These are phyloP conservation scores for Thalassaphorura encarpata DNA, from an alignment of 1,140 invertebrate genomes.

Conservation along the genomic window DNA sequence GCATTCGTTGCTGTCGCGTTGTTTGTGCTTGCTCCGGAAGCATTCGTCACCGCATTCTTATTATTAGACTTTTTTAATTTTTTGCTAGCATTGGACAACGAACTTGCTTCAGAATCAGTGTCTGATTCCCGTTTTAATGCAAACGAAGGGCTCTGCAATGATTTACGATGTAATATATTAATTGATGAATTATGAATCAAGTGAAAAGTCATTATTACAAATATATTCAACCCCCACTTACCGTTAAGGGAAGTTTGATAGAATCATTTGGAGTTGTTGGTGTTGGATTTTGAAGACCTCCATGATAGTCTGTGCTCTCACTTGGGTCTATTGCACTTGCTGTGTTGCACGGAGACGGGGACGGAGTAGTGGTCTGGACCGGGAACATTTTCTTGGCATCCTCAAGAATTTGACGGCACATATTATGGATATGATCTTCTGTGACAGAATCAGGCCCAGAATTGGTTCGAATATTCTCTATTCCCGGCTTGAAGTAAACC, in stretches of 20 bases:
- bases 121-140: slow-evolving; percentile 46
- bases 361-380: slow-evolving; percentile 22
- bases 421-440: slow-evolving; percentile 60
- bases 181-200: background rate
- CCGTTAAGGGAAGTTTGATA: slow-evolving; percentile 26
- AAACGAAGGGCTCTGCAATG: slow-evolving; percentile 43
- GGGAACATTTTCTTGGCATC: slow-evolving; percentile 61
- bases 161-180: background rate
- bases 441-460: slow-evolving; percentile 59
- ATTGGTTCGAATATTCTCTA: slow-evolving; percentile 65
- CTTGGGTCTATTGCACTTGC: slow-evolving; percentile 28
- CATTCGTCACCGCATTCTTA: too few relatives aligned
- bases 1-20: slow-evolving; percentile 14
- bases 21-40: slow-evolving; percentile 14
- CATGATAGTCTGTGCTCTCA: slow-evolving; percentile 24
- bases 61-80: slow-evolving; percentile 30
- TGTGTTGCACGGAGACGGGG: slow-evolving; percentile 23
- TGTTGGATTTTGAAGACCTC: slow-evolving; percentile 12
- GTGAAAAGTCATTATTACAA: background rate
- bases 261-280: slow-evolving; percentile 10
- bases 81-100: slow-evolving; percentile 32
- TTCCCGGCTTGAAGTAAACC: slow-evolving; percentile 65
- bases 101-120: slow-evolving; percentile 46
- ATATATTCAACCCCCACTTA: slow-evolving; percentile 11
- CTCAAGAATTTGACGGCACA: slow-evolving; percentile 65